Conservation (phyloP, 2,797 vertebrate species). For the Pempheris klunzingeri region DNA sequence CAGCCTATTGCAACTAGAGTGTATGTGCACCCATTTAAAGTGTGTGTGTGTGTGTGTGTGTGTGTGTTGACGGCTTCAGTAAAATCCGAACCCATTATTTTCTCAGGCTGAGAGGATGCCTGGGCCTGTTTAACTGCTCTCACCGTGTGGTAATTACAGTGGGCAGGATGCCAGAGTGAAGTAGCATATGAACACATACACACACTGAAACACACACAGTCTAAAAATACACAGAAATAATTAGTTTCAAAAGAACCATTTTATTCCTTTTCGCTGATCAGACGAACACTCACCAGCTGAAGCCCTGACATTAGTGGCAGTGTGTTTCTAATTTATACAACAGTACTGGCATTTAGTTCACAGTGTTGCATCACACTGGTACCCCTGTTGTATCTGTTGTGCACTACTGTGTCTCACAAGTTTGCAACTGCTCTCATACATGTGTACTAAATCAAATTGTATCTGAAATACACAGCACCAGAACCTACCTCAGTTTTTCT, state of each 20-base stretch:
- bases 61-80: constrained; percentile 17
- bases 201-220: neutral
- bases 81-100: constrained; percentile 60
- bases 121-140: constrained; percentile 55
- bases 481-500: neutral
- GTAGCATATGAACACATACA: neutral
- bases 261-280: constrained; percentile 26
- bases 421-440: constrained; percentile 1
- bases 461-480: neutral
- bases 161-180: constrained; percentile 30
- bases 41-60: neutral
- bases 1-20: neutral
- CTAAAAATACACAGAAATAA: neutral
- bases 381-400: neutral
- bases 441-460: constrained; percentile 12
- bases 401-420: neutral
- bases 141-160: constrained; percentile 58
- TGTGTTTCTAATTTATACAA: neutral
- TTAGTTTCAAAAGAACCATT: neutral
- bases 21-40: neutral
- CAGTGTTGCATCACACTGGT: neutral
- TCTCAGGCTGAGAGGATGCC: constrained; percentile 38
- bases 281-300: constrained; percentile 2
- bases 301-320: neutral
- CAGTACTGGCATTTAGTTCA: constrained; percentile 2